Evolutionary conservation across 2,113 vertebrate species (phyloP).

Genomic region (Anser cygnoides): DNA sequence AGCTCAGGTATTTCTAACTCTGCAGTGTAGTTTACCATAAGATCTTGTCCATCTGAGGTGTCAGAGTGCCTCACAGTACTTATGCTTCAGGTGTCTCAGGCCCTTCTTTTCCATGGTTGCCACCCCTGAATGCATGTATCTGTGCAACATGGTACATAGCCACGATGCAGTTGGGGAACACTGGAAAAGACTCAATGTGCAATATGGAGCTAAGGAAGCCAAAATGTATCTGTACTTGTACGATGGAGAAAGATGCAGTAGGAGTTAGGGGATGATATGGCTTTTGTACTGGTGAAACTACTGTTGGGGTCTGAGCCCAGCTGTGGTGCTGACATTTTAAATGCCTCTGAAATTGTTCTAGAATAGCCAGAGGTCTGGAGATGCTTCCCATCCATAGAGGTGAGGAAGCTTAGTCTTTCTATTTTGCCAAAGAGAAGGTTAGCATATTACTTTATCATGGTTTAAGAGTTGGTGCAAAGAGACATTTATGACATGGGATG

Average conservation of each 20-base stretch:
- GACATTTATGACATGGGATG: conserved; percentile 39
- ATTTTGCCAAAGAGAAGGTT: conserved; percentile 19
- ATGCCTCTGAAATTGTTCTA: background rate
- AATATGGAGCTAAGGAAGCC: background rate
- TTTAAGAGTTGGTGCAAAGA: background rate
- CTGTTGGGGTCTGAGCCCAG: background rate
- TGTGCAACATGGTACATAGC: background rate
- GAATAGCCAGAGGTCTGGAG: background rate
- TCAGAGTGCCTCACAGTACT: background rate
- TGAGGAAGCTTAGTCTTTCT: conserved; percentile 4
- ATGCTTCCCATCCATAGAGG: background rate
- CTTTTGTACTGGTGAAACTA: background rate
- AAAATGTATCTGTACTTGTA: background rate
- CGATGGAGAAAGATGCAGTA: background rate
- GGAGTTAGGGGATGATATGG: background rate
- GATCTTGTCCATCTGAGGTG: background rate
- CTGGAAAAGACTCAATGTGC: rapidly evolving
- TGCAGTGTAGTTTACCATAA: background rate
- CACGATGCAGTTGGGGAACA: background rate
- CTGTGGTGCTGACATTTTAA: background rate
- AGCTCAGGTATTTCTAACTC: conserved; percentile 30
- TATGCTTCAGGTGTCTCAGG: background rate
- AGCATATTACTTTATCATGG: background rate
- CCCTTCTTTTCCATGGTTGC: background rate
- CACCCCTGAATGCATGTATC: background rate